Conservation (phyloP, 2,797 vertebrate genomes). For the Notolepis coatsorum region DNA sequence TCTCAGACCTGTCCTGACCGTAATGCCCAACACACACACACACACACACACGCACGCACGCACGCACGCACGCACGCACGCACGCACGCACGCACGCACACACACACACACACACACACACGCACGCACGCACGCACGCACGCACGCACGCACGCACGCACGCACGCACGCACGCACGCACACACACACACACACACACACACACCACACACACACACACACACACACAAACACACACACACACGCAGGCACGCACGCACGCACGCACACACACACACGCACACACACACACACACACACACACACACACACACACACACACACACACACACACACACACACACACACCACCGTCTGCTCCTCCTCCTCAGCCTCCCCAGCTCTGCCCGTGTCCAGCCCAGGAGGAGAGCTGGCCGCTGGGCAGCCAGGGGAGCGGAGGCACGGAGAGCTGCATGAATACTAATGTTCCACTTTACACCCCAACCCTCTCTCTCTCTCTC, state of each 20-base stretch:
- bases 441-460: constrained; percentile 72
- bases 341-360: too few relatives aligned
- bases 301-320: constrained; percentile 11
- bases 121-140: constrained; percentile 30
- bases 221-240: too few relatives aligned
- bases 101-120: constrained; percentile 13
- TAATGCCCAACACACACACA: constrained; percentile 22
- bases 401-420: constrained; percentile 62
- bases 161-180: constrained; percentile 26
- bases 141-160: constrained; percentile 5
- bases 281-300: constrained; percentile 27
- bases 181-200: constrained; percentile 11
- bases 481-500: constrained; percentile 56
- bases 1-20: constrained; percentile 40
- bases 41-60: constrained; percentile 8
- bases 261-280: constrained; percentile 9
- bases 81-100: constrained; percentile 11
- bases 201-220: constrained; percentile 12
- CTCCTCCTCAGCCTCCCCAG: constrained; percentile 43
- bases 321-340: constrained; percentile 12
- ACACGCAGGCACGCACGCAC: constrained; percentile 18
- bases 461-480: constrained; percentile 79
- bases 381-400: constrained; percentile 47
- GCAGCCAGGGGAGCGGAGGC: constrained; percentile 54
- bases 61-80: constrained; percentile 23